A percentile compares a stretch with the other conserved stretches of the same genome.
These are phyloP conservation scores for Tetragonula clypearis DNA, from an alignment of 1,140 invertebrate genomes.

Conservation along the genomic window DNA sequence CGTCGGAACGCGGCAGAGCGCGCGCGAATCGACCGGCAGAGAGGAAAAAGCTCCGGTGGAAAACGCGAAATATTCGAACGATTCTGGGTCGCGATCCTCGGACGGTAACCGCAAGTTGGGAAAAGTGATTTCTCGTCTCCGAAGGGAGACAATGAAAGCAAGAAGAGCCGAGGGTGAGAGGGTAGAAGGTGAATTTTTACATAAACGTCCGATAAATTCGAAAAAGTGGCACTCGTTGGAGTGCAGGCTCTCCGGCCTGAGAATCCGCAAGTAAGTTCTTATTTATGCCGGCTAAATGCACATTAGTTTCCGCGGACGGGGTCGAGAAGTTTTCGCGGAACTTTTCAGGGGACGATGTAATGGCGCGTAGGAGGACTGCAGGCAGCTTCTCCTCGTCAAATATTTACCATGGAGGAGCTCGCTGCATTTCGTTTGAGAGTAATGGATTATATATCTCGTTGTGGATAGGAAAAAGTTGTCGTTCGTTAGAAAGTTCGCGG, in stretches of 20 bases:
- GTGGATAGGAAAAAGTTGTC: neutral
- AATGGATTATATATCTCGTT: slow-evolving; percentile 17
- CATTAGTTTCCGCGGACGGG: slow-evolving; percentile 58
- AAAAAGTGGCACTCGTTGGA: neutral
- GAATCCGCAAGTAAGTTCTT: slow-evolving; percentile 60
- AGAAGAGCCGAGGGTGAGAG: no score
- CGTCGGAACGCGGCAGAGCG: neutral
- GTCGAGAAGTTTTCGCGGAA: slow-evolving; percentile 45
- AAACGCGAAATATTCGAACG: neutral
- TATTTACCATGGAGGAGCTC: slow-evolving; percentile 48
- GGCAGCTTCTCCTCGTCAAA: slow-evolving; percentile 47
- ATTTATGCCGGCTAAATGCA: slow-evolving; percentile 59
- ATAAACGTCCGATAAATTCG: slow-evolving; percentile 54
- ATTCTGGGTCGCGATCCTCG: neutral
- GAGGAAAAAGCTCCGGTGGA: neutral
- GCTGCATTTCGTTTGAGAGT: neutral
- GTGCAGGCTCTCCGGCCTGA: slow-evolving; percentile 33
- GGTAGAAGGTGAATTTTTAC: slow-evolving; percentile 30
- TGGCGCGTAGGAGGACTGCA: slow-evolving; percentile 48
- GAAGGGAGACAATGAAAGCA: neutral
- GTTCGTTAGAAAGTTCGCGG: neutral
- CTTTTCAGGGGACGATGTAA: slow-evolving; percentile 52
- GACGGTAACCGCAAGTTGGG: neutral
- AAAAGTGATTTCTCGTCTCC: neutral
- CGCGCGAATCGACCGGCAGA: neutral